Percentiles rank a stretch among this genome's conserved stretches.
phyloP scores from a whole-genome alignment of 2,797 vertebrate species.

The Pseudotriccus pelzelni region DNA sequence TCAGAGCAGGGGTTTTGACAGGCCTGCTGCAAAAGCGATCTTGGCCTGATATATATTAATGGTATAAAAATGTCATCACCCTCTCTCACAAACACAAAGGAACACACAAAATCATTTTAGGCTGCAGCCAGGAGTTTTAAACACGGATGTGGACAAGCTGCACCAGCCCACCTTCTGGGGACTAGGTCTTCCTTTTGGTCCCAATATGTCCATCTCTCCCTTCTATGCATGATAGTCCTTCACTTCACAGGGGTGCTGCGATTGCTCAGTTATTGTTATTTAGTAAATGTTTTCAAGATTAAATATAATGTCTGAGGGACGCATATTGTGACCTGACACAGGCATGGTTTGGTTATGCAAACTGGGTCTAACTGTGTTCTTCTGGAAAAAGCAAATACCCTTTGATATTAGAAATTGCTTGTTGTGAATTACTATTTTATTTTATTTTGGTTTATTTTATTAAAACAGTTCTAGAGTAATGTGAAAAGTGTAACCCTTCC shows the following conservation, averaged over 20 bases:
- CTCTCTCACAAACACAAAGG: background rate
- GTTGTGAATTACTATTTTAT: accelerated
- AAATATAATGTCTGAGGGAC: background rate
- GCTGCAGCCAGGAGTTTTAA: background rate
- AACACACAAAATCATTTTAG: background rate
- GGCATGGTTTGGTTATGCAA: background rate
- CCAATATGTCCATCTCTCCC: background rate
- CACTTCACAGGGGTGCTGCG: background rate
- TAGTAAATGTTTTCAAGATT: background rate
- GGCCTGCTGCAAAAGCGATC: background rate
- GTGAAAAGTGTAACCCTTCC: background rate
- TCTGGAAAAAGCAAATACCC: background rate
- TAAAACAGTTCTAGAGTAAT: constrained; percentile 9
- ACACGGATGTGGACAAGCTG: background rate
- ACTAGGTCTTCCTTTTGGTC: background rate
- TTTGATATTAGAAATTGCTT: background rate
- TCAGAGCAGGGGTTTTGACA: background rate
- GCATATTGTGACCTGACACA: background rate
- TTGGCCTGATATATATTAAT: background rate
- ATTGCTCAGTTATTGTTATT: background rate
- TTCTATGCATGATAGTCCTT: background rate
- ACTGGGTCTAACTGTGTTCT: background rate
- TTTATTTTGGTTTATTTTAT: background rate
- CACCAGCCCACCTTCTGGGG: background rate
- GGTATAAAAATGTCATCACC: background rate